Base-by-base conservation (phyloP, 1,140 invertebrate species). In the Rhopalosiphum maidis region DNA sequence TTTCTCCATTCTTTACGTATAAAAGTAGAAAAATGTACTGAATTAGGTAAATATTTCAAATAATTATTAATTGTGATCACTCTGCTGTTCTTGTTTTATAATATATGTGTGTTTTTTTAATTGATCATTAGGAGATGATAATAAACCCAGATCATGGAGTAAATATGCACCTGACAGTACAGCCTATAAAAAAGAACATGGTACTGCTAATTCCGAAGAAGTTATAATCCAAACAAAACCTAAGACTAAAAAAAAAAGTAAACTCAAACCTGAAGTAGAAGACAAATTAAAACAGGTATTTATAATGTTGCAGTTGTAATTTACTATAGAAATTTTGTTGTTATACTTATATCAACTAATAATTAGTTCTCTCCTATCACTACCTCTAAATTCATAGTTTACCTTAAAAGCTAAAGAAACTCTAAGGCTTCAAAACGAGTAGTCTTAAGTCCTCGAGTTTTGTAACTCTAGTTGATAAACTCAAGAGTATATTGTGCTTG, bases 71-170 rank as follows among this genome's bases (percentile, higher is more conserved):
- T 85, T 90, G 60, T 83, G 9, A 77, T 77, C 77, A 46, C 92
- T 90, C 88, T 46, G 7, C 88, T 46, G 11, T 9, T 51, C 46
- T 68, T 90, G 48, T 46, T 94, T 48, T 93, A 41, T 4, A 83
- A 30, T 85, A 93, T 54, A 41, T 25, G 30, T 60, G 4, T 91
- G 54, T 8, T 88, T 48, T 11, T 94, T 55, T 51, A 55, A 77
- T 90, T 90, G 85, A 18, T 85, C 94, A 94, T 94, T 93, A 96
- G 97, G 98, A 23, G 97, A 98, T 95, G 95, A 96, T 41, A 96
- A 96, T 82, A 99, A 99, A 95, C 97, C 98, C n/a, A 97, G 97
- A 95, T 96, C 98, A 2, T 99, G 98, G 98, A 99, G 98, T 95
- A 98, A 98, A 96, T 97, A 98, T 96, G 96, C 97, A 15, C 94